Conservation (phyloP, 1,140 invertebrate species). For the Pentalonia nigronervosa region DNA sequence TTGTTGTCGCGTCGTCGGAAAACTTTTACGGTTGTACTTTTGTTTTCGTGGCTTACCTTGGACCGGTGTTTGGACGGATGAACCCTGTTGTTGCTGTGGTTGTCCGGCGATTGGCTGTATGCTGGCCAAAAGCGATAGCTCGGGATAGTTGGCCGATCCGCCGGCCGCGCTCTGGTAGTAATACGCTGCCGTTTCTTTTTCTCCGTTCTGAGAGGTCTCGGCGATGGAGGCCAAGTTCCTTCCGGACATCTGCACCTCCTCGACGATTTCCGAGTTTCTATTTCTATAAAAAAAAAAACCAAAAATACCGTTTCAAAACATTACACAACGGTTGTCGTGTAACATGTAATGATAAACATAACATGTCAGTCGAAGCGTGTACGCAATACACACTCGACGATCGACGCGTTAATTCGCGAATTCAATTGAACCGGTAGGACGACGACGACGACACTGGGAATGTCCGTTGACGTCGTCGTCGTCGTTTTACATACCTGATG, state of each 20-base stretch:
- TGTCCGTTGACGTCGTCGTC: neutral
- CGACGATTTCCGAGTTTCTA: conserved; percentile 47
- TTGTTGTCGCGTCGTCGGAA: neutral
- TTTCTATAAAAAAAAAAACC: conserved; percentile 28
- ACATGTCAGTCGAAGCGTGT: neutral
- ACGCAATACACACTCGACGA: neutral
- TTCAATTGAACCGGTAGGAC: neutral
- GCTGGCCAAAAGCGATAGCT: conserved; percentile 59
- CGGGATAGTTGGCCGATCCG: conserved; percentile 61
- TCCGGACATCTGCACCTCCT: conserved; percentile 54
- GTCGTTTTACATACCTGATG: conserved; percentile 59
- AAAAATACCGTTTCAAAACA: neutral
- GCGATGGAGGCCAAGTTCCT: conserved; percentile 58
- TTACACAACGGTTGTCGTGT: neutral
- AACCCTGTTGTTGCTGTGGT: conserved; percentile 47
- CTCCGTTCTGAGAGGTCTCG: neutral
- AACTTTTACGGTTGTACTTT: neutral
- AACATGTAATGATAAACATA: neutral
- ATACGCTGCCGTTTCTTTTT: conserved; percentile 30
- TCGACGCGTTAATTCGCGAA: neutral
- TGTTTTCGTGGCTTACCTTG: neutral
- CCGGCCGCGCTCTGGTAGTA: conserved; percentile 61
- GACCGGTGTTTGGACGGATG: conserved; percentile 46
- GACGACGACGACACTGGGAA: neutral
- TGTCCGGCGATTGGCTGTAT: conserved; percentile 54